Conservation (phyloP, 2,113 vertebrate genomes). For the Callocephalon fimbriatum region DNA sequence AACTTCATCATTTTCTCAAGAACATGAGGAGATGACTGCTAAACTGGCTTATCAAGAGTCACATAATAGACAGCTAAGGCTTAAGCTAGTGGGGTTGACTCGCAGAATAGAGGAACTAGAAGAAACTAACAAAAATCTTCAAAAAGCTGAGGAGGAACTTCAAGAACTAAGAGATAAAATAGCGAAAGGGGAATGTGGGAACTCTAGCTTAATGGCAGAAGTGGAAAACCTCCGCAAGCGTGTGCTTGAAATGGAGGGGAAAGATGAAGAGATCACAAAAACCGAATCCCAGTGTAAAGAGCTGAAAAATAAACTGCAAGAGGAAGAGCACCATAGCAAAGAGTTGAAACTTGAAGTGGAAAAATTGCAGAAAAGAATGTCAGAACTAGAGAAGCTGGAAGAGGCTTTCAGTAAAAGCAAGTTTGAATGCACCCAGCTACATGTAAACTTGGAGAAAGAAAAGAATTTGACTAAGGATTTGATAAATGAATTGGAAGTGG, state of each 20-base stretch:
- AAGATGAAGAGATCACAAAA: conserved; percentile 95
- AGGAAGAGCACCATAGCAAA: conserved; percentile 87
- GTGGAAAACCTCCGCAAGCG: conserved; percentile 92
- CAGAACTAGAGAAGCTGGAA: conserved; percentile 90
- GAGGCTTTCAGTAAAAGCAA: conserved; percentile 88
- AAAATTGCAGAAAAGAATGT: conserved; percentile 92
- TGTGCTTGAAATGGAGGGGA: conserved; percentile 96
- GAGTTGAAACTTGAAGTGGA: conserved; percentile 91
- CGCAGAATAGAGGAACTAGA: conserved; percentile 89
- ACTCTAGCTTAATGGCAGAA: conserved; percentile 89
- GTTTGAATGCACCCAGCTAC: conserved; percentile 86
- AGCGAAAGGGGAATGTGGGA: conserved; percentile 89
- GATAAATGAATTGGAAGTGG: conserved; percentile 84
- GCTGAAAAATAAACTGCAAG: conserved; percentile 87
- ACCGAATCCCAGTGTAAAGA: conserved; percentile 90
- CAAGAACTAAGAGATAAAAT: conserved; percentile 92
- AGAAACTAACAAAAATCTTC: conserved; percentile 86
- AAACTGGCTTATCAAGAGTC: conserved; percentile 88
- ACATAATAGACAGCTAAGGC: conserved; percentile 87
- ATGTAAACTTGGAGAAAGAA: conserved; percentile 88
- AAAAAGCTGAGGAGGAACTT: conserved; percentile 90
- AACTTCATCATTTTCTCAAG: conserved; percentile 81
- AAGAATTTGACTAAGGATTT: conserved; percentile 87
- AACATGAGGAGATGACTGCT: conserved; percentile 89
- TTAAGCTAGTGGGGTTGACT: conserved; percentile 83